These are phyloP conservation scores for Neodiprion fabricii DNA, from an alignment of 1,140 invertebrate genomes.

Conservation along the genomic window DNA sequence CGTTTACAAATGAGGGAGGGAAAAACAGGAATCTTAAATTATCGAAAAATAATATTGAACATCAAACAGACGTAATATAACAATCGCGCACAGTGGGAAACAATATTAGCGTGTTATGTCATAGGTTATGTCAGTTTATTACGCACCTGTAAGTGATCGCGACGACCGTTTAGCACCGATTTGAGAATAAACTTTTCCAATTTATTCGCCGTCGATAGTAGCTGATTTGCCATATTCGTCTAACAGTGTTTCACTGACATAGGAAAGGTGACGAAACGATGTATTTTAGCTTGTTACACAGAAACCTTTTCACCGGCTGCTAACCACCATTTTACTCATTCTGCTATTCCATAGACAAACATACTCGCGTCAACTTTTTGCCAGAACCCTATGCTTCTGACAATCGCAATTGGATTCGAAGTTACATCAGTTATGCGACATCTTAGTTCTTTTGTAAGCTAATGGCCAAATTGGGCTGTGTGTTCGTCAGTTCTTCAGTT, in stretches of 20 bases:
- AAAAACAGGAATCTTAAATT: too few relatives aligned
- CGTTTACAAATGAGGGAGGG: too few relatives aligned
- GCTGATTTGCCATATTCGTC: conserved; percentile 51
- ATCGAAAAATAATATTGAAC: not conserved
- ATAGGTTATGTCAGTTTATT: conserved; percentile 32
- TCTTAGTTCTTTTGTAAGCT: too few relatives aligned
- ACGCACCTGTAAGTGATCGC: conserved; percentile 51
- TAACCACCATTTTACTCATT: conserved; percentile 25
- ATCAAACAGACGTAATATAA: not conserved
- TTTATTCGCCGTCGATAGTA: conserved; percentile 49
- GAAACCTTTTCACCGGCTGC: conserved; percentile 26
- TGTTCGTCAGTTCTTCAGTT: too few relatives aligned
- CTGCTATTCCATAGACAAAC: too few relatives aligned
- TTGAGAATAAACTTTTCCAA: conserved; percentile 50
- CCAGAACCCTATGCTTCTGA: too few relatives aligned
- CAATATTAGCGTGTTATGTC: conserved; percentile 34
- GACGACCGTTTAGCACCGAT: conserved; percentile 44
- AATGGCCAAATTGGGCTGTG: too few relatives aligned
- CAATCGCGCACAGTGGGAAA: not conserved
- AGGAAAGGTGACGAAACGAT: conserved; percentile 27
- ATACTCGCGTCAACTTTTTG: too few relatives aligned
- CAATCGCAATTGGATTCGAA: too few relatives aligned
- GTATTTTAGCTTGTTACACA: conserved; percentile 16
- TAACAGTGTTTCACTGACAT: conserved; percentile 35
- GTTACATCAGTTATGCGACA: too few relatives aligned